phyloP scores from a whole-genome alignment of 1,140 invertebrate species.

The Himalopsyche phryganea region DNA sequence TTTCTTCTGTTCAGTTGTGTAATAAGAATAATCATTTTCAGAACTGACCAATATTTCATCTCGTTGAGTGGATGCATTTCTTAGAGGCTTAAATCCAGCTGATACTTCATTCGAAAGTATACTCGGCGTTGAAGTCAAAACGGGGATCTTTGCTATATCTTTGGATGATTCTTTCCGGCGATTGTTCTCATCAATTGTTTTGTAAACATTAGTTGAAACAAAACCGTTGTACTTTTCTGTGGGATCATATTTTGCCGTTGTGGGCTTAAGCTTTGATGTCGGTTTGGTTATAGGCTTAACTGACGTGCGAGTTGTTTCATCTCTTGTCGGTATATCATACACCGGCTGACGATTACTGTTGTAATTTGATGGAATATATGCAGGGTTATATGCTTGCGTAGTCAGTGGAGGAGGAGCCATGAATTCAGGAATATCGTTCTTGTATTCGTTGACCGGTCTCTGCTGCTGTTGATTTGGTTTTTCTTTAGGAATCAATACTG shows the following conservation, averaged over 20 bases:
- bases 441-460: slow-evolving; percentile 5
- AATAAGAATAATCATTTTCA: slow-evolving; percentile 28
- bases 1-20: slow-evolving; percentile 17
- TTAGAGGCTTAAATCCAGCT: slow-evolving; percentile 27
- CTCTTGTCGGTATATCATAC: slow-evolving; percentile 48
- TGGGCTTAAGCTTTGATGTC: slow-evolving; percentile 16
- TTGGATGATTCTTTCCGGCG: slow-evolving; percentile 45
- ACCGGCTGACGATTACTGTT: slow-evolving; percentile 41
- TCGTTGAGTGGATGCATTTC: slow-evolving; percentile 10
- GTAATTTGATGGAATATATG: slow-evolving; percentile 42
- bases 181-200: slow-evolving; percentile 17
- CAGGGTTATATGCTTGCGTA: slow-evolving; percentile 39
- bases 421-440: slow-evolving; percentile 14
- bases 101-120: slow-evolving; percentile 23
- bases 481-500: slow-evolving; percentile 16
- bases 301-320: slow-evolving; percentile 40
- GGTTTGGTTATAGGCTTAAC: slow-evolving; percentile 36
- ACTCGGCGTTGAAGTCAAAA: slow-evolving; percentile 37
- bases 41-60: slow-evolving; percentile 27
- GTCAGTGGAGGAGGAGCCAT: slow-evolving; percentile 33
- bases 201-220: slow-evolving; percentile 11
- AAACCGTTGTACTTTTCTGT: slow-evolving; percentile 4
- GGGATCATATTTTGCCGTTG: slow-evolving; percentile 13
- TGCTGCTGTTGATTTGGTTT: too few relatives aligned
- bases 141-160: slow-evolving; percentile 48